These are phyloP conservation scores for Drosophila quadrilineata DNA, from an alignment of 1,140 invertebrate genomes.

Conservation along the genomic window DNA sequence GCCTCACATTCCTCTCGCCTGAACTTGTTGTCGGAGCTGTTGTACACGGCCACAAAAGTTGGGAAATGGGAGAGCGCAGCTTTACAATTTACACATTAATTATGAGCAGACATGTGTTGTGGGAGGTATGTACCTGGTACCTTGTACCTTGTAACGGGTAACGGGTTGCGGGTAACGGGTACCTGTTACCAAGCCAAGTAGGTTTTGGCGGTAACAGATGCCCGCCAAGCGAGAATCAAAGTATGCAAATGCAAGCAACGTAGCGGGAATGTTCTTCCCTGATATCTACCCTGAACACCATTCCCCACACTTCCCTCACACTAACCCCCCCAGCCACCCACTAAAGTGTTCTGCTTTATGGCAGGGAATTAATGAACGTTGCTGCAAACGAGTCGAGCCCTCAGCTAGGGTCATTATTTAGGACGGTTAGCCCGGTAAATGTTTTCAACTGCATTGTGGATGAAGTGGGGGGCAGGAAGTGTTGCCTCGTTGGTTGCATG, in stretches of 20 bases:
- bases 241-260: conserved; percentile 72
- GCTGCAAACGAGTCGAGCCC: no score
- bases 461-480: no score
- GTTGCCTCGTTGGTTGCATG: neutral
- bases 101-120: conserved; percentile 80
- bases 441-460: no score
- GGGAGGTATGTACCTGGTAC: conserved; percentile 50
- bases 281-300: no score
- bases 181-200: no score
- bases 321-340: no score
- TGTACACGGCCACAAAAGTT: conserved; percentile 54
- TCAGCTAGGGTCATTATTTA: conserved; percentile 69
- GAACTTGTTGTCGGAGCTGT: conserved; percentile 52
- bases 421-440: conserved; percentile 12
- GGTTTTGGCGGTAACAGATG: conserved; percentile 75
- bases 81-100: conserved; percentile 80
- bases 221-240: conserved; percentile 46
- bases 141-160: conserved; percentile 7
- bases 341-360: conserved; percentile 75
- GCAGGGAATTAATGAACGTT: conserved; percentile 78
- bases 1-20: neutral
- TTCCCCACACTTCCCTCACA: no score
- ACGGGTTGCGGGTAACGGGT: neutral
- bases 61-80: conserved; percentile 52
- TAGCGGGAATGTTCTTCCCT: conserved; percentile 66